phyloP scores from a whole-genome alignment of 2,113 vertebrate genomes.

The Toxotes chatareus region DNA sequence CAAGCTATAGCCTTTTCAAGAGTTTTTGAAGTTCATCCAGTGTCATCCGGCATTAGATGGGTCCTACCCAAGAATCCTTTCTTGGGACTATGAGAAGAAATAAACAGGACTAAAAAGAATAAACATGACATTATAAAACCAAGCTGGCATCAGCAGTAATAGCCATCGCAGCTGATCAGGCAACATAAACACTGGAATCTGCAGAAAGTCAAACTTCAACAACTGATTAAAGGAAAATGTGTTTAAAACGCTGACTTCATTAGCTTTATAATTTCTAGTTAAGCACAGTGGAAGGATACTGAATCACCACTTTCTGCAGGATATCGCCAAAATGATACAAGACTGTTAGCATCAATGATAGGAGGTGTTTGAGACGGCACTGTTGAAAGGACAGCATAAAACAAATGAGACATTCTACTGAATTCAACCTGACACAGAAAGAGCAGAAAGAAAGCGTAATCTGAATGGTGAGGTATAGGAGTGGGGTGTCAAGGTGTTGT shows the following conservation, averaged over 20 bases:
- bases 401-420: constrained; percentile 49
- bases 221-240: background rate
- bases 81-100: background rate
- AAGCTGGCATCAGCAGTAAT: background rate
- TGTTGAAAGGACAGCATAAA: constrained; percentile 41
- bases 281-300: background rate
- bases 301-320: background rate
- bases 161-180: background rate
- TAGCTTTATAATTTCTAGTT: constrained; percentile 3
- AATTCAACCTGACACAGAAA: constrained; percentile 13
- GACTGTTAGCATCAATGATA: constrained; percentile 23
- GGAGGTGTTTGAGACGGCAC: constrained; percentile 44
- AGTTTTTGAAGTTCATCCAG: constrained; percentile 19
- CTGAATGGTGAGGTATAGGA: constrained; percentile 13
- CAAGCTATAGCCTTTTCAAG: constrained; percentile 13
- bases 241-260: background rate
- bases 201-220: background rate
- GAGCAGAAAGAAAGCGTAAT: background rate
- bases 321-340: background rate
- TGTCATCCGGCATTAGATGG: constrained; percentile 17
- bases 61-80: background rate
- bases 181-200: background rate
- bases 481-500: constrained; percentile 20
- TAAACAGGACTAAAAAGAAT: background rate
- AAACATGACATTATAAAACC: background rate